These are phyloP conservation scores for Hylaeus volcanicus DNA, from an alignment of 1,140 invertebrate species.

Conservation along the genomic window DNA sequence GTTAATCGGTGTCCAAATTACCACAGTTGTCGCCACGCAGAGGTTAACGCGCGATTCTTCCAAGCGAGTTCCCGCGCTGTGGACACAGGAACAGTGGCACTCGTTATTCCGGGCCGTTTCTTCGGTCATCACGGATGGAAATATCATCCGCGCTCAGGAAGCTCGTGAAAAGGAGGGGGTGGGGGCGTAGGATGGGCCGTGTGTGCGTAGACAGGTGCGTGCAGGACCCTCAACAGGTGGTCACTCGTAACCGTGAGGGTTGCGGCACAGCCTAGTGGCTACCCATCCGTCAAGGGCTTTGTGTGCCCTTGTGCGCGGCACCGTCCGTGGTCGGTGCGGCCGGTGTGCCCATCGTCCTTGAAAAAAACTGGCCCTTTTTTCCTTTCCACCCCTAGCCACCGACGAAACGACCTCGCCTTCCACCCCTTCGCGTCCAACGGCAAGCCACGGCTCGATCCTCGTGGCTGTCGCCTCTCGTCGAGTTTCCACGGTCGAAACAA, in stretches of 20 bases:
- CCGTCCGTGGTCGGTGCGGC: slow-evolving; percentile 60
- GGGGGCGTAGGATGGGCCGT: slow-evolving; percentile 56
- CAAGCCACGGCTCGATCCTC: slow-evolving; percentile 52
- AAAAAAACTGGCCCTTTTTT: slow-evolving; percentile 68
- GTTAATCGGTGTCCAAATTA: neutral
- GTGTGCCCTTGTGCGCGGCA: slow-evolving; percentile 72
- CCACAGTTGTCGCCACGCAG: neutral
- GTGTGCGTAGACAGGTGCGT: slow-evolving; percentile 77
- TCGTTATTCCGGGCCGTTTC: slow-evolving; percentile 59
- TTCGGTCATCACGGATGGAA: slow-evolving; percentile 57
- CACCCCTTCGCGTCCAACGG: slow-evolving; percentile 2
- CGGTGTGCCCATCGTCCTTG: slow-evolving; percentile 67
- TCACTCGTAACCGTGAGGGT: slow-evolving; percentile 73
- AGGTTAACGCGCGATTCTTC: neutral
- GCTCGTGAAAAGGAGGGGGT: neutral
- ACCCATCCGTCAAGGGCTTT: slow-evolving; percentile 79
- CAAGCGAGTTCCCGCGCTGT: slow-evolving; percentile 13
- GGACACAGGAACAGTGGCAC: slow-evolving; percentile 32
- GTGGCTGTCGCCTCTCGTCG: slow-evolving; percentile 61
- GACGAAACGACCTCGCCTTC: slow-evolving; percentile 44
- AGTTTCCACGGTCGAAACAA: slow-evolving; percentile 75
- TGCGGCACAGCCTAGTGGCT: slow-evolving; percentile 74
- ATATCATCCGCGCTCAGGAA: slow-evolving; percentile 42
- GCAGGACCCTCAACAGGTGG: slow-evolving; percentile 77
- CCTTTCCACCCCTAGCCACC: slow-evolving; percentile 33